Conservation (phyloP, 2,113 vertebrate genomes). For the Tachuris rubrigastra region DNA sequence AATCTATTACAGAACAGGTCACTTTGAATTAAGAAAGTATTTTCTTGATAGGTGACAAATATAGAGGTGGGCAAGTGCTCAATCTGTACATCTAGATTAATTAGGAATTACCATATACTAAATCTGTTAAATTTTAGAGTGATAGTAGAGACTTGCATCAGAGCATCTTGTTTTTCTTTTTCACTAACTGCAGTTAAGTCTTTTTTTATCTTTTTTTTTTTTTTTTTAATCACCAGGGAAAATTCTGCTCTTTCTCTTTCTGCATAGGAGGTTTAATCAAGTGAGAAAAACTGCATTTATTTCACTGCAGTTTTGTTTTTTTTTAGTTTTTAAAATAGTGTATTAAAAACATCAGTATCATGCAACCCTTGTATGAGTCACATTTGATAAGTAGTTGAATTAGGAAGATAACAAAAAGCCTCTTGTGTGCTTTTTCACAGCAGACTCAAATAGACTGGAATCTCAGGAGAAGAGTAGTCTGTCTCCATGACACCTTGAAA, state of each 20-base stretch:
- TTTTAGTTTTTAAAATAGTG: neutral
- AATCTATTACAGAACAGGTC: neutral
- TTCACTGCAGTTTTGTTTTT: neutral
- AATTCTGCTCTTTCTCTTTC: neutral
- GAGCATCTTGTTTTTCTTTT: neutral
- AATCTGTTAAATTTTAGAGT: neutral
- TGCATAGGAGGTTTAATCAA: neutral
- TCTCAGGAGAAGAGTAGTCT: neutral
- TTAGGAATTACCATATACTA: neutral
- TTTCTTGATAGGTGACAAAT: neutral
- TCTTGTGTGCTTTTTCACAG: neutral
- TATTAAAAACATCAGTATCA: neutral
- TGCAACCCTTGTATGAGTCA: neutral
- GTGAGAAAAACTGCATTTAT: neutral
- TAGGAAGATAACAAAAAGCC: neutral
- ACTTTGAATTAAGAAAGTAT: neutral
- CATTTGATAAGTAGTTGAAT: neutral
- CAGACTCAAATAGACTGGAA: neutral
- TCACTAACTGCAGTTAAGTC: neutral
- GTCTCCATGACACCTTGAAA: constrained; percentile 21
- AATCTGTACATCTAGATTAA: neutral
- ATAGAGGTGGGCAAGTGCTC: neutral
- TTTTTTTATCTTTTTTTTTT: neutral
- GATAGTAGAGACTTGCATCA: neutral
- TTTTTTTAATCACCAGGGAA: neutral